Evolutionary conservation across 2,888 invertebrate species (phyloP).

Genomic region (Cephalotes varians): DNA sequence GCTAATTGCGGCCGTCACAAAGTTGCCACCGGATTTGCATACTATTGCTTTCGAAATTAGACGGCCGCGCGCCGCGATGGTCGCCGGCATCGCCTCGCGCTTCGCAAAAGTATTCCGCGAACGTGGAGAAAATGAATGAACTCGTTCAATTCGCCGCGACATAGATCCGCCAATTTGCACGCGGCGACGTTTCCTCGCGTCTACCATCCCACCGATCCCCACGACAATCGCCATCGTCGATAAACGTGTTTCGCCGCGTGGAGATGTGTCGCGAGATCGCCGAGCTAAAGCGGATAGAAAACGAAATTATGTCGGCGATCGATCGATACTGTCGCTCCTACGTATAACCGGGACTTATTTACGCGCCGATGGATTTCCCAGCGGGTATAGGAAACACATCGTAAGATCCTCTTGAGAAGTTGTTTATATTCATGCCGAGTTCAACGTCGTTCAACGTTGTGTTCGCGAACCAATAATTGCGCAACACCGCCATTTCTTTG

Average conservation of each 20-base stretch:
- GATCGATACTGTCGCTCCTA: constrained; percentile 43
- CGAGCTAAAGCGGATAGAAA: constrained; percentile 55
- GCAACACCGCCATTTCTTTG: constrained; percentile 32
- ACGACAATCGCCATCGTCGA: constrained; percentile 21
- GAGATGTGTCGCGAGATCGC: constrained; percentile 29
- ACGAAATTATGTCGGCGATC: constrained; percentile 55
- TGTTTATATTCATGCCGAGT: constrained; percentile 32
- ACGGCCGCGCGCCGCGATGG: constrained; percentile 28
- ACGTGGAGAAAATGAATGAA: constrained; percentile 43
- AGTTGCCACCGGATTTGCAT: constrained; percentile 61
- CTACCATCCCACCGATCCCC: not conserved
- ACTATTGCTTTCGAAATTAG: constrained; percentile 65
- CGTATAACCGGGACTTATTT: constrained; percentile 56
- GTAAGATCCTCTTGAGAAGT: constrained; percentile 29
- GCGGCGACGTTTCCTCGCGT: constrained; percentile 4
- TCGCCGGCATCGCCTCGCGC: constrained; percentile 1
- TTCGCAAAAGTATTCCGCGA: constrained; percentile 50
- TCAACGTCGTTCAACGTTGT: constrained; percentile 1
- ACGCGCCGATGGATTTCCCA: constrained; percentile 62
- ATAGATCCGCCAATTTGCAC: constrained; percentile 47
- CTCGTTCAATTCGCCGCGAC: constrained; percentile 48
- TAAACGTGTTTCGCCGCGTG: not conserved
- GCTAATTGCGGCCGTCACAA: constrained; percentile 60
- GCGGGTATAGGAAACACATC: constrained; percentile 50
- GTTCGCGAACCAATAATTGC: constrained; percentile 25